Conservation (phyloP, 2,797 vertebrate genomes). For the Fratercula arctica region DNA sequence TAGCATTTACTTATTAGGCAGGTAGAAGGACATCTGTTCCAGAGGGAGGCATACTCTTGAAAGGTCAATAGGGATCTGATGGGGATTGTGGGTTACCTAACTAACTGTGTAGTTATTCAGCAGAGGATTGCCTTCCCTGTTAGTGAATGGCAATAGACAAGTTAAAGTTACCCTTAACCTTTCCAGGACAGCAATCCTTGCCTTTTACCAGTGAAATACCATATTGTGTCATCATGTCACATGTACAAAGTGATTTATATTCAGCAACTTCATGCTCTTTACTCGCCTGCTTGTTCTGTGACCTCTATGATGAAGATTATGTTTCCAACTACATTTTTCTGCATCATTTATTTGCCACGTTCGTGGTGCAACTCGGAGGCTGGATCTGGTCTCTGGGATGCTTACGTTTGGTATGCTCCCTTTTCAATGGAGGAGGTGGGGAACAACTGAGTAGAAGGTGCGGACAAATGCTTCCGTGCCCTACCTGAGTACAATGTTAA, state of each 20-base stretch:
- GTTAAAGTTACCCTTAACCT: background rate
- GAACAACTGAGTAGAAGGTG: background rate
- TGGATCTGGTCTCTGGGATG: background rate
- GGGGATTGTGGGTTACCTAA: background rate
- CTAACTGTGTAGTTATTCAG: background rate
- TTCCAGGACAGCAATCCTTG: background rate
- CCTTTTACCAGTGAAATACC: background rate
- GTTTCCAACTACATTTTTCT: background rate
- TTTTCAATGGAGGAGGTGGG: fast-evolving
- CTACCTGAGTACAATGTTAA: background rate
- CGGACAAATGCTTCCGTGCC: background rate
- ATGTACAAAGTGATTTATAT: background rate
- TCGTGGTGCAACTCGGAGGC: background rate
- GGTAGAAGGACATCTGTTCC: background rate
- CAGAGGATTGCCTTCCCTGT: background rate
- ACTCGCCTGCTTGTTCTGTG: background rate
- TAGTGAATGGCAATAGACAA: background rate
- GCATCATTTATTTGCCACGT: background rate
- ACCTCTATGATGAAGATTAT: background rate
- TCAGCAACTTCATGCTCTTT: background rate
- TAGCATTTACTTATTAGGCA: background rate
- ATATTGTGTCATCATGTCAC: background rate
- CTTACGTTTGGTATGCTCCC: fast-evolving
- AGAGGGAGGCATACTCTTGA: background rate
- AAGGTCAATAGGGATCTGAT: background rate